These are phyloP conservation scores for Haemorhous mexicanus DNA, from an alignment of 2,113 vertebrate genomes.

Conservation along the genomic window DNA sequence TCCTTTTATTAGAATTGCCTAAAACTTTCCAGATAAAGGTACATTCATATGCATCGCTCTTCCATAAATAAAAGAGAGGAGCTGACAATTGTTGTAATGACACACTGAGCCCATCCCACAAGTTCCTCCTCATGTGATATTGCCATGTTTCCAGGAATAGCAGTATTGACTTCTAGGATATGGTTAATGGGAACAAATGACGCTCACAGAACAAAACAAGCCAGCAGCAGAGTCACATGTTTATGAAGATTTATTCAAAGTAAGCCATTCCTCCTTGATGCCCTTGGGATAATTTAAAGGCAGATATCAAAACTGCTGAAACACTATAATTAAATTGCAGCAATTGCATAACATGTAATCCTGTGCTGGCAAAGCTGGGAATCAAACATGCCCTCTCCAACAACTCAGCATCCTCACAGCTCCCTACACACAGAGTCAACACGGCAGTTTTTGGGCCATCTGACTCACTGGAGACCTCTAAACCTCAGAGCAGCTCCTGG, in stretches of 20 bases:
- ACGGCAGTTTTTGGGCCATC: not conserved
- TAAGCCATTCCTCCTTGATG: not conserved
- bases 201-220: not conserved
- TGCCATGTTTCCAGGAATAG: constrained; percentile 23
- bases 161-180: not conserved
- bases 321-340: not conserved
- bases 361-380: not conserved
- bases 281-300: constrained; percentile 45
- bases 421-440: not conserved
- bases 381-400: not conserved
- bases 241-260: constrained; percentile 69
- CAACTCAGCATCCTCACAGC: not conserved
- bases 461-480: not conserved
- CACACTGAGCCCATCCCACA: constrained; percentile 39
- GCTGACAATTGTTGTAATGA: constrained; percentile 66
- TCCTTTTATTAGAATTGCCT: constrained; percentile 69
- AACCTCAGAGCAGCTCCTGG: constrained; percentile 3
- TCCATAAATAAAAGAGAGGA: constrained; percentile 54
- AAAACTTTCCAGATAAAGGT: constrained; percentile 71
- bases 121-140: not conserved
- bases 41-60: constrained; percentile 55
- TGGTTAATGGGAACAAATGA: constrained; percentile 1
- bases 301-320: constrained; percentile 29
- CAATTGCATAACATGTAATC: constrained; percentile 8
- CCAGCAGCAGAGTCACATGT: not conserved